Evolutionary conservation across 2,113 vertebrate genomes (phyloP).

Genomic region (Eudorcas thomsonii): DNA sequence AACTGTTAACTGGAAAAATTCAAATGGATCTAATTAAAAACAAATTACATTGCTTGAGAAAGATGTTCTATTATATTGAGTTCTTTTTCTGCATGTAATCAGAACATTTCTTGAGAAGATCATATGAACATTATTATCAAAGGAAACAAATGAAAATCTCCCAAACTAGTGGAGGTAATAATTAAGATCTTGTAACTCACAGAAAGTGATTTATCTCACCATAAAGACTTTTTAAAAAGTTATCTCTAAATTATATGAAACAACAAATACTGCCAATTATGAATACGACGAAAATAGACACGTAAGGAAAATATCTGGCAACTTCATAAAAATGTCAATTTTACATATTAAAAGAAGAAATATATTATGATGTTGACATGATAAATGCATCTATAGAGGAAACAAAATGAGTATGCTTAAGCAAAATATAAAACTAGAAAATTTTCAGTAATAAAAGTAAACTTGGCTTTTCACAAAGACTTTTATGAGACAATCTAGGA

Average conservation of each 20-base stretch:
- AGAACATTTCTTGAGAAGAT: constrained; percentile 31
- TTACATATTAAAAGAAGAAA: constrained; percentile 26
- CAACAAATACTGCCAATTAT: not conserved
- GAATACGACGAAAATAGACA: not conserved
- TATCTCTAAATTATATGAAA: constrained; percentile 17
- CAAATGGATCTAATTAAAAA: constrained; percentile 39
- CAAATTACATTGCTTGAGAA: not conserved
- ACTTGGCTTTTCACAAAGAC: not conserved
- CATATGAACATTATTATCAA: not conserved
- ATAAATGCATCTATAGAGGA: not conserved
- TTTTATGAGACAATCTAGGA: not conserved
- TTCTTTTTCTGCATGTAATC: not conserved
- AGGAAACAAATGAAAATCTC: constrained; percentile 13
- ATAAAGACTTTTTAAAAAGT: not conserved
- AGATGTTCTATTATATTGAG: not conserved
- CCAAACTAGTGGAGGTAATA: constrained; percentile 6
- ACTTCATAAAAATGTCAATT: not conserved
- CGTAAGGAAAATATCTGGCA: not conserved
- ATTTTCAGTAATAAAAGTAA: not conserved
- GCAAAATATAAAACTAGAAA: not conserved
- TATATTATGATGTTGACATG: not conserved
- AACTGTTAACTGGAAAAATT: constrained; percentile 31
- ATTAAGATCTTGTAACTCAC: not conserved
- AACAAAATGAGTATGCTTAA: not conserved
- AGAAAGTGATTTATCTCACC: constrained; percentile 16